Evolutionary conservation across 2,888 invertebrate genomes (phyloP), one percentile per base, ranked within the genome.

Genomic region (Ophion ventricosus): DNA sequence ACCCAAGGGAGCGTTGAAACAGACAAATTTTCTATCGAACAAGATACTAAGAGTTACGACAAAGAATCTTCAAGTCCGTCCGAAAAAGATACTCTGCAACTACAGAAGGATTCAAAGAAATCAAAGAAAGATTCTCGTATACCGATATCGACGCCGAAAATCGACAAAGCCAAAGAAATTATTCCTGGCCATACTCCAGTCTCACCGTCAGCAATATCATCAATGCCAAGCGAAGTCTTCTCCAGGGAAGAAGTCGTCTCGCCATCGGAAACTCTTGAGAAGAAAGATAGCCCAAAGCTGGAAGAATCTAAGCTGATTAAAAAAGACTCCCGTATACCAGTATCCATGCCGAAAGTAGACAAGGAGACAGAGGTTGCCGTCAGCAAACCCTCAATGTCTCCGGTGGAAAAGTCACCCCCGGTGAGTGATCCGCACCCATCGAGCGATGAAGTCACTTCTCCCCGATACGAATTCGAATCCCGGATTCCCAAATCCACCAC

Each of bases 101-200:
- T 80, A 26, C 85, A 85, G 43, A 81, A 82, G 54, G 86, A 86
- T 49, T 80, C 76, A 2, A 85, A 83, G 59, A 79, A 29, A 1
- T 56, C n/a, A 54, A 87, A 85, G 20, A 85, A 83, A 40, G 91
- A 92, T 64, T 93, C 93, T 4, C 89, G 89, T 11, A 92, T 92
- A 57, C 92, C 92, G 0, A 86, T 91, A 73, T 91, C 90, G 0
- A 86, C 88, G 23, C 83, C 88, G 7, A 93, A 91, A 84, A 84
- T 86, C 0, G 92, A 93, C 1, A 92, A 91, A 64, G 91, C 91
- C 26, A 83, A 84, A 40, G 84, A 87, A 11, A 59, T 63, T 1
- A 25, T 57, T 11, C 2, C 43, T 2, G 73, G 40, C 49, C 66
- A 77, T n/a, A 73, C 54, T 35, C 75, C 78, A 54, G 17, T 57